Evolutionary conservation across 2,113 vertebrate species (phyloP).

Genomic region (Xenus cinereus): DNA sequence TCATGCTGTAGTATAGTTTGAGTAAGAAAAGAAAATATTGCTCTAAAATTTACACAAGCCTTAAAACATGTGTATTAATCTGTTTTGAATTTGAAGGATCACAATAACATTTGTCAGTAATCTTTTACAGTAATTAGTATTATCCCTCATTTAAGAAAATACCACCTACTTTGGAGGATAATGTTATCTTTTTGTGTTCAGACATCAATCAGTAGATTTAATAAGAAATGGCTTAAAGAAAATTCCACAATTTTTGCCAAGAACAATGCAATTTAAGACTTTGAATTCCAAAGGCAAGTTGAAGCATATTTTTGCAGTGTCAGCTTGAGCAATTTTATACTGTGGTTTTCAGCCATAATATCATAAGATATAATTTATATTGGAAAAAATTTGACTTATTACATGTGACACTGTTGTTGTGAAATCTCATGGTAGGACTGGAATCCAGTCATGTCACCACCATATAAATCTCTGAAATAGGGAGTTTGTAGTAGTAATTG

Average conservation of each 20-base stretch:
- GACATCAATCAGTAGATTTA: background rate
- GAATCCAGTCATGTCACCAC: constrained; percentile 37
- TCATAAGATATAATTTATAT: constrained; percentile 14
- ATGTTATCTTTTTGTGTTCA: constrained; percentile 9
- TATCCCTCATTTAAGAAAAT: constrained; percentile 15
- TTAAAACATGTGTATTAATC: background rate
- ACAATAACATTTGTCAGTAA: background rate
- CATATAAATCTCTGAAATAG: constrained; percentile 33
- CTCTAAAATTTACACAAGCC: background rate
- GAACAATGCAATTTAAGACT: background rate
- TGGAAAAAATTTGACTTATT: background rate
- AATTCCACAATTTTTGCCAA: background rate
- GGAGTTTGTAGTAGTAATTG: background rate
- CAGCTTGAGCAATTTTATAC: constrained; percentile 11
- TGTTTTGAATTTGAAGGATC: background rate
- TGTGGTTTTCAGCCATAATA: constrained; percentile 17
- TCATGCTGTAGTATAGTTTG: background rate
- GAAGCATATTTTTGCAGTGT: constrained; percentile 24
- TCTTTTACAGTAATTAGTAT: background rate
- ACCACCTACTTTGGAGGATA: background rate
- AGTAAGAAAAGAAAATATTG: background rate
- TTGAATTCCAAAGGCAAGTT: constrained; percentile 3
- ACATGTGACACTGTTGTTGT: background rate
- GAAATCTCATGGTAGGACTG: constrained; percentile 32
- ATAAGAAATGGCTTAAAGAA: background rate